These are phyloP conservation scores for Allygus modestus DNA, from an alignment of 2,888 invertebrate genomes.

Conservation along the genomic window DNA sequence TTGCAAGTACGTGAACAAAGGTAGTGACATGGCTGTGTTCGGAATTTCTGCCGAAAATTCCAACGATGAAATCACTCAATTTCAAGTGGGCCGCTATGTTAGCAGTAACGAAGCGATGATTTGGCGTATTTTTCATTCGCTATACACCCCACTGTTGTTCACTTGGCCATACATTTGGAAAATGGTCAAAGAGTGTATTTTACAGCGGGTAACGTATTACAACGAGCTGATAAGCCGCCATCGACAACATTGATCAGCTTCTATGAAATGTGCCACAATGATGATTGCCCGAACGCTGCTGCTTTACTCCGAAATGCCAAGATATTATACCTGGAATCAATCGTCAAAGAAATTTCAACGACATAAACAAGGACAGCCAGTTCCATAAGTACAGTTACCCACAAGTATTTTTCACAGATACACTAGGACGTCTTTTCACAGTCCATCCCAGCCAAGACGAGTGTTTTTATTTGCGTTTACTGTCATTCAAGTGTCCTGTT, in stretches of 20 bases:
- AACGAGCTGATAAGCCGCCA: constrained; percentile 58
- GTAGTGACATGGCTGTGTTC: constrained; percentile 67
- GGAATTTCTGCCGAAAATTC: constrained; percentile 45
- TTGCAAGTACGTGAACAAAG: constrained; percentile 72
- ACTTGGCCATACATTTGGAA: constrained; percentile 71
- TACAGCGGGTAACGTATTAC: constrained; percentile 65
- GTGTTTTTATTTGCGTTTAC: constrained; percentile 70
- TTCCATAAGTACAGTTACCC: constrained; percentile 63
- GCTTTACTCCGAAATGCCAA: constrained; percentile 68
- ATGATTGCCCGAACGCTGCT: constrained; percentile 67
- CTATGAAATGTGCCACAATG: constrained; percentile 67
- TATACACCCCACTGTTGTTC: constrained; percentile 70
- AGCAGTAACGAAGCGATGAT: constrained; percentile 64
- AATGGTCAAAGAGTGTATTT: constrained; percentile 71
- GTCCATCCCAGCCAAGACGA: constrained; percentile 69
- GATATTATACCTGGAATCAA: constrained; percentile 68
- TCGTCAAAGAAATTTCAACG: constrained; percentile 65
- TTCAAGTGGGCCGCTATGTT: constrained; percentile 70
- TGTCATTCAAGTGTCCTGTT: constrained; percentile 51
- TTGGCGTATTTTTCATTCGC: constrained; percentile 67
- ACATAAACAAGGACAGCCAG: constrained; percentile 65
- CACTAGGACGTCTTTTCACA: constrained; percentile 70
- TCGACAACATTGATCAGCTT: constrained; percentile 68
- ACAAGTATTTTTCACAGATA: constrained; percentile 65
- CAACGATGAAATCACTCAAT: constrained; percentile 69